Conservation (phyloP, 2,797 vertebrate species). For the Meda fulgida region DNA sequence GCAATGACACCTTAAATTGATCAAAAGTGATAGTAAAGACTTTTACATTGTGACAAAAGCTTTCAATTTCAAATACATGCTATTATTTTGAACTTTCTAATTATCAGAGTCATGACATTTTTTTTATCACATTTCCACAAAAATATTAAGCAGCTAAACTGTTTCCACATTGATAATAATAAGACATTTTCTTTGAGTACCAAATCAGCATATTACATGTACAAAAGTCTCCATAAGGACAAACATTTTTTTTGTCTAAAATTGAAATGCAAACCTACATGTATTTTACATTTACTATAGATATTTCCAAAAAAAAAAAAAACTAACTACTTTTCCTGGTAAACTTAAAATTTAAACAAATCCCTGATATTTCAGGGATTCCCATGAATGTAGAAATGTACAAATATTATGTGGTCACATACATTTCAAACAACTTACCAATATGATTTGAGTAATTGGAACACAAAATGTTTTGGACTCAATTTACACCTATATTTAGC, state of each 20-base stretch:
- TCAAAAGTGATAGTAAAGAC: background rate
- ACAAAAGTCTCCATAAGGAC: background rate
- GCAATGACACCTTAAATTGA: background rate
- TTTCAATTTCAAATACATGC: background rate
- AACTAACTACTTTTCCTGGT: background rate
- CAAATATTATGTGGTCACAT: background rate
- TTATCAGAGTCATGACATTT: background rate
- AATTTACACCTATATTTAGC: conserved; percentile 6
- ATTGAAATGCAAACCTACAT: background rate
- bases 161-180: background rate
- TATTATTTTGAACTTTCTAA: background rate
- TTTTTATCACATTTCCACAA: no score
- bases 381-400: background rate
- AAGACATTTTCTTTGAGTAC: no score
- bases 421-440: background rate
- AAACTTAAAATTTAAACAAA: background rate
- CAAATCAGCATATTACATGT: background rate
- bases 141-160: background rate
- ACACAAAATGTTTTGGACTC: background rate
- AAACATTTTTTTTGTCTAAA: background rate
- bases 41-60: background rate
- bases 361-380: background rate
- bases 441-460: background rate
- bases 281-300: background rate
- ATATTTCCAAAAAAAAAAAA: background rate